Conservation (phyloP, 2,113 vertebrate genomes). For the Monarcha castaneiventris region DNA sequence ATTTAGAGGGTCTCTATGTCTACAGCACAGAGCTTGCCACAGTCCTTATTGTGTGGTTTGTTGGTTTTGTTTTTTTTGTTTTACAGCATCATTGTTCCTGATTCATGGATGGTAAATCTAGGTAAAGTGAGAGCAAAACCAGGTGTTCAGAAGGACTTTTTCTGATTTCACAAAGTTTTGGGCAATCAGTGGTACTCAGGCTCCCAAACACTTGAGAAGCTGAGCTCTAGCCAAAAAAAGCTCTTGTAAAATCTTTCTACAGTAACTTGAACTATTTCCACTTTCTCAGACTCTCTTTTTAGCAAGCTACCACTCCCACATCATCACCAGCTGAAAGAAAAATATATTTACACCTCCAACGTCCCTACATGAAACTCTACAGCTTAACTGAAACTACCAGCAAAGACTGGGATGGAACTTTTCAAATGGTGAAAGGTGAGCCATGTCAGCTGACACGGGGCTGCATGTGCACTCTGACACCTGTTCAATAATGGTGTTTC, state of each 20-base stretch:
- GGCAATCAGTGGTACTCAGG: neutral
- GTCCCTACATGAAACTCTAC: neutral
- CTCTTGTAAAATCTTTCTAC: neutral
- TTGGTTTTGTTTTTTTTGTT: neutral
- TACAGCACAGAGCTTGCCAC: neutral
- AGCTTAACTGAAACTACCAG: neutral
- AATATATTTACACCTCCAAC: neutral
- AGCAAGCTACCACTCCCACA: neutral
- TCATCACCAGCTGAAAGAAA: neutral
- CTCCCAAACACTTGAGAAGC: neutral
- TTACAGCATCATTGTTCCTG: neutral
- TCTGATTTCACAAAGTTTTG: neutral
- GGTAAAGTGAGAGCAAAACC: neutral
- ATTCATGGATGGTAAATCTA: neutral
- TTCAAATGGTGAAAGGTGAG: neutral
- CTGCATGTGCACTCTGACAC: neutral
- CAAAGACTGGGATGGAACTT: neutral
- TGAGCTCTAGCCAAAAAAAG: neutral
- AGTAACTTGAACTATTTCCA: neutral
- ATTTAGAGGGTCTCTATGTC: neutral
- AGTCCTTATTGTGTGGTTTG: neutral
- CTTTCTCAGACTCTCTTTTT: neutral
- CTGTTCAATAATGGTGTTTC: neutral
- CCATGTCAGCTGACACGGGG: rapidly evolving
- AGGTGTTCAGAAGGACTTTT: neutral